These are phyloP conservation scores for Arothron firmamentum DNA, from an alignment of 2,113 vertebrate genomes.

Conservation along the genomic window DNA sequence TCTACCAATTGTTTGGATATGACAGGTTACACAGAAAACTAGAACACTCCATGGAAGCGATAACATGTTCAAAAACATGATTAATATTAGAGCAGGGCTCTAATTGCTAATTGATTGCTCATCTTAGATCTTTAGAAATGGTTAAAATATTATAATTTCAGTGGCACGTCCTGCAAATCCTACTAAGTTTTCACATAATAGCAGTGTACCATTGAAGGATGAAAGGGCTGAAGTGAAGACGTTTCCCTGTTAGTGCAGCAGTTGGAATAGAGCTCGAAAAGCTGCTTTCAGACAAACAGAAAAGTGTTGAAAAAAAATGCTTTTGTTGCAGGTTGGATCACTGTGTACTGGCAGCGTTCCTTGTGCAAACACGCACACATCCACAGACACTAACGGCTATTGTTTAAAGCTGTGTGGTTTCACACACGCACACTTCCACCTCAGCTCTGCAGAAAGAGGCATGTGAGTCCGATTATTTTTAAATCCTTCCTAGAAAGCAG, in stretches of 20 bases:
- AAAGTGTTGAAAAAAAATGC: background rate
- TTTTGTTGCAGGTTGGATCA: slow-evolving; percentile 18
- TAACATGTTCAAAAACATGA: too few species aligned
- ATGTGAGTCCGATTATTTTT: too few species aligned
- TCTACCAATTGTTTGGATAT: too few species aligned
- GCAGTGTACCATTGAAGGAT: background rate
- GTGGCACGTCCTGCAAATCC: too few species aligned
- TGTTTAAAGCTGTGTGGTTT: slow-evolving; percentile 11
- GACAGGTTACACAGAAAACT: too few species aligned
- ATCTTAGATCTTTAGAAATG: background rate
- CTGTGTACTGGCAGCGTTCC: slow-evolving; percentile 17
- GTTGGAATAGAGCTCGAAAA: slow-evolving; percentile 2
- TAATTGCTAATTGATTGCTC: background rate
- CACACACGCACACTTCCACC: slow-evolving; percentile 8
- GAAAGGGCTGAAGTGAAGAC: background rate
- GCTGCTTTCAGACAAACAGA: slow-evolving; percentile 4
- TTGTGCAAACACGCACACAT: slow-evolving; percentile 10
- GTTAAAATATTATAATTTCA: too few species aligned
- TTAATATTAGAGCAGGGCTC: too few species aligned
- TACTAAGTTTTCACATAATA: too few species aligned
- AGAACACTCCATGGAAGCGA: too few species aligned
- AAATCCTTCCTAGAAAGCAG: too few species aligned
- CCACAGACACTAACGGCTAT: background rate
- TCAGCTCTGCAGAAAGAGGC: too few species aligned
- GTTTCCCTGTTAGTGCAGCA: slow-evolving; percentile 1